Percentiles rank a stretch among this genome's conserved stretches.
These are phyloP conservation scores for Gadus chalcogrammus DNA, from an alignment of 2,113 vertebrate species.

Conservation along the genomic window DNA sequence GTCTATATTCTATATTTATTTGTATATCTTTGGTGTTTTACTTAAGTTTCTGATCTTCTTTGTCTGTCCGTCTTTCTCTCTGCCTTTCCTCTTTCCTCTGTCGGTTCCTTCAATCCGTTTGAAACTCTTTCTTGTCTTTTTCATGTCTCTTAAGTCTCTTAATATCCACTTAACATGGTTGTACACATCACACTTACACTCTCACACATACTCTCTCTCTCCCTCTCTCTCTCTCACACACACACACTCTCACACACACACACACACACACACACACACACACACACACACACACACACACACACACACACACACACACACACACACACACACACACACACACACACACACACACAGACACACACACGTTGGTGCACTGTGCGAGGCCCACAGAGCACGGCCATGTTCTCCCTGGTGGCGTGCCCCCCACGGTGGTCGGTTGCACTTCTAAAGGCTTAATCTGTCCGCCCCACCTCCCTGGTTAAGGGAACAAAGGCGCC, in stretches of 20 bases:
- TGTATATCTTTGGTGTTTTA: too few species aligned
- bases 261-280: neutral
- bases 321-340: conserved; percentile 1
- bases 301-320: too few species aligned
- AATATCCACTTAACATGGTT: too few species aligned
- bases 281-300: too few species aligned
- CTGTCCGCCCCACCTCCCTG: conserved; percentile 71
- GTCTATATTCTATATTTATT: too few species aligned
- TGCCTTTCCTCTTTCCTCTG: too few species aligned
- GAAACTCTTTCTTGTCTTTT: too few species aligned
- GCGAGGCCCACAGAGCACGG: conserved; percentile 15
- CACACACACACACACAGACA: conserved; percentile 9
- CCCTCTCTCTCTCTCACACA: neutral
- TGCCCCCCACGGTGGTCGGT: conserved; percentile 68
- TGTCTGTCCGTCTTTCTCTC: too few species aligned
- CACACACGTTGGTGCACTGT: neutral
- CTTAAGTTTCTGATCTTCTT: too few species aligned
- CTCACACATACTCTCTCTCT: neutral
- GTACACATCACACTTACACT: conserved; percentile 3
- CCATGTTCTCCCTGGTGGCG: conserved; percentile 52
- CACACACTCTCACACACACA: conserved; percentile 3
- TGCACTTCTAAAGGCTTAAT: conserved; percentile 74
- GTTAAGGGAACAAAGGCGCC: conserved; percentile 72
- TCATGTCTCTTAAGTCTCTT: too few species aligned
- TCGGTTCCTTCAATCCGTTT: too few species aligned